Evolutionary conservation across 2,888 invertebrate species (phyloP), one percentile per base, ranked within the genome.

Genomic region (Cosmia trapezina): DNA sequence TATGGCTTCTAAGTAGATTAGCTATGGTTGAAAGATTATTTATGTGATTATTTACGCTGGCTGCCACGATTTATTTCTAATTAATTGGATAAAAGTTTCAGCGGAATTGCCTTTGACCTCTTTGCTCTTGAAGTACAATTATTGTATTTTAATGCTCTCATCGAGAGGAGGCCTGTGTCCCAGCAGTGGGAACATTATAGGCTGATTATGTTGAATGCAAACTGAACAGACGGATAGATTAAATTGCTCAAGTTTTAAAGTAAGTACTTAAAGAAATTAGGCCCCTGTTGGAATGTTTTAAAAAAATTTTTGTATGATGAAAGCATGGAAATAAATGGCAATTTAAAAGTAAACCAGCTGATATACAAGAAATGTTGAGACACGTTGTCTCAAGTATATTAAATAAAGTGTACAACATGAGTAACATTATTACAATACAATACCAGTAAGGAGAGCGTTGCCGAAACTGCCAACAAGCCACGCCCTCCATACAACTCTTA

Each of bases 1-100:
- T 82, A 79, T 17, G 87, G 85, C 83, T 87, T 87, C 86, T 72
- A 73, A 79, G 70, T 17, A 78, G 81, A 83, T 87, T 86, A 81
- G 8, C 64, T 54, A 66, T 63, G 61, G 74, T 76, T 66, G 57
- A 43, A 28, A 59, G 54, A 65, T 69, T 68, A 61, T 60, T 56
- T 45, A 64, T 37, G 51, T 63, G 70, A 79, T 75, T 81, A 73
- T 61, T 63, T 37, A 65, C 9, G 0, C 63, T 57, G 62, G 53
- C 51, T 61, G 65, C 43, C 43, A 54, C 65, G 61, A 70, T 65
- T 77, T 77, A 51, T 54, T 77, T 70, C n/a, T 69, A 71, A 86
- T 86, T 79, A 83, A 85, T 83, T 78, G 61, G 72, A 81, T 85
- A 74, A 74, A 70, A 49, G 47, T 45, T 33, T 70, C 67, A 57